Evolutionary conservation across 2,888 invertebrate species (phyloP), one percentile per base, ranked within the genome.

Genomic region (Heliconius aoede): DNA sequence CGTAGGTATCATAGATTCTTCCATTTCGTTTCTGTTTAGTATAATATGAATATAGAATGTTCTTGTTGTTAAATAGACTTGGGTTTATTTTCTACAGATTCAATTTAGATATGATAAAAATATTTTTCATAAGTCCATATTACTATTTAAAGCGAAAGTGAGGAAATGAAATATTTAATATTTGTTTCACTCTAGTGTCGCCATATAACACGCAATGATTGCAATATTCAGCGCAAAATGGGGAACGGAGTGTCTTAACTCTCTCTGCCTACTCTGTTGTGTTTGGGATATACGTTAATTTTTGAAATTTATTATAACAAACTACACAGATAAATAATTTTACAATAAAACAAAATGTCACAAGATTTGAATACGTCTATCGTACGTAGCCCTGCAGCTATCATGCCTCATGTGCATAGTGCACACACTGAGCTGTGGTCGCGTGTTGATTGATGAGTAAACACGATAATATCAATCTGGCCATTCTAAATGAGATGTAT

Each of bases 361-460:
- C 15, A 26, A 24, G 5, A 65, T 65, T 26, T 26, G 26, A 32
- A 72, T 36, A 28, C 26, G 26, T 72, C 60, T 32, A 60, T 58
- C 5, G 28, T 60, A 65, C 55, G 26, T 61, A 51, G 62, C 69
- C 76, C 71, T 61, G 32, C 55, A 76, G 73, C 73, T 60, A 71
- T 78, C 73, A 51, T 55, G 76, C 65, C 65, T 65, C 46, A 64
- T 73, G 71, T 64, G 69, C 68, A 78, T 69, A 78, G 46, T 46
- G 46, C 7, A 46, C 46, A 46, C 18, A 46, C 18, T 21, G 46
- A 73, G 65, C 55, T 72, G 51, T 68, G 74, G 72, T 78, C 72
- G 73, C 72, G 72, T 68, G 67, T 71, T 73, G 72, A 67, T 60
- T 74, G 77, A 77, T 72, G 71, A 74, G 71, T 74, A 71, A 77